phyloP scores from a whole-genome alignment of 2,888 invertebrate species.

The Watsonalla cultraria region DNA sequence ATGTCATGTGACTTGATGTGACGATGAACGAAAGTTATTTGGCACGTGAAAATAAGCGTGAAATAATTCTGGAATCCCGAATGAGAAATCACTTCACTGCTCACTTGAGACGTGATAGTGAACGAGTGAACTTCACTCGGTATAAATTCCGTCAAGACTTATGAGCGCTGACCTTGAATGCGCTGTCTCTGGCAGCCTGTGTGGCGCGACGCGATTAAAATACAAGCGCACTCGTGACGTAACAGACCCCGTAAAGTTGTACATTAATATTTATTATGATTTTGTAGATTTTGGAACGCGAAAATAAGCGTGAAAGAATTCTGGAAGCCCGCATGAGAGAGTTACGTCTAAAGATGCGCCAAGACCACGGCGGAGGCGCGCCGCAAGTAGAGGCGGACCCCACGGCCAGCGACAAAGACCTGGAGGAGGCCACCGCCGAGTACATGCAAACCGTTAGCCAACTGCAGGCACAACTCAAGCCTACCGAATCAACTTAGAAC shows the following conservation, averaged over 20 bases:
- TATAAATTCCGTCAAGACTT: too few relatives aligned
- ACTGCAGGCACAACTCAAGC: conserved; percentile 45
- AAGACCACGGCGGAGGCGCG: conserved; percentile 45
- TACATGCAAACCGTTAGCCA: conserved; percentile 54
- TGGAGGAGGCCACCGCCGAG: conserved; percentile 62
- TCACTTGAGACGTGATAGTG: too few relatives aligned
- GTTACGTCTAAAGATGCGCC: conserved; percentile 81
- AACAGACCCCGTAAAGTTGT: too few relatives aligned
- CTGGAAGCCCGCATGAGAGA: conserved; percentile 93
- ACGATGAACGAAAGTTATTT: too few relatives aligned
- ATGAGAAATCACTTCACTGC: too few relatives aligned
- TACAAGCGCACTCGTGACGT: too few relatives aligned
- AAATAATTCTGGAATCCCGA: conserved; percentile 94
- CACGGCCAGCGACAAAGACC: conserved; percentile 47
- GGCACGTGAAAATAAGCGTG: conserved; percentile 92
- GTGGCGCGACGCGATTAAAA: too few relatives aligned
- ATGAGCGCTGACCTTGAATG: too few relatives aligned
- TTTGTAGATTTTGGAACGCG: conserved; percentile 90
- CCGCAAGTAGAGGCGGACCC: conserved; percentile 42
- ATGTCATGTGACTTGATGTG: too few relatives aligned
- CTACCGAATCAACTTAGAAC: conserved; percentile 1
- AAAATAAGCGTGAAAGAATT: conserved; percentile 93
- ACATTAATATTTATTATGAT: neutral
- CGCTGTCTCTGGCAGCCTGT: too few relatives aligned
- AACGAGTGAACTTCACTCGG: too few relatives aligned